Evolutionary conservation across 2,797 vertebrate species (phyloP).

Genomic region (Ptychobarbus kaznakovi): DNA sequence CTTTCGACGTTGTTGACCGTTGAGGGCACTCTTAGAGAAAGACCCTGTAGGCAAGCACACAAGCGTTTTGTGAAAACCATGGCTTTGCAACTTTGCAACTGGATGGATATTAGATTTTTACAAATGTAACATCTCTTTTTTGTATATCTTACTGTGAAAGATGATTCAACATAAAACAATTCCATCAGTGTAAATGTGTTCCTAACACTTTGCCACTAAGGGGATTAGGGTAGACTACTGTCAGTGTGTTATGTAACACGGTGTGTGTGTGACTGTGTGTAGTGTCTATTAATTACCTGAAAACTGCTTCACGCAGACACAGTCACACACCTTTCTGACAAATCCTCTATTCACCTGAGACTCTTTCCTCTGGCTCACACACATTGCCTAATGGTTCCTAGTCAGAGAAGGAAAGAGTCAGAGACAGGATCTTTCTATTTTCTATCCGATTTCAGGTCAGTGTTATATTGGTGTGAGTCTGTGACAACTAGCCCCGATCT

Average conservation of each 20-base stretch:
- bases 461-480: not conserved
- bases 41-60: conserved; percentile 48
- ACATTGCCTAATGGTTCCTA: conserved; percentile 64
- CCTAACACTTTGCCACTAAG: not conserved
- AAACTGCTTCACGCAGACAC: conserved; percentile 59
- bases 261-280: conserved; percentile 44
- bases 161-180: conserved; percentile 1
- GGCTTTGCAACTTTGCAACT: not conserved
- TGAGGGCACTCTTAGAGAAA: conserved; percentile 70
- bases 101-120: not conserved
- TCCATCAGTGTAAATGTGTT: not conserved
- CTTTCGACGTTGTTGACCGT: conserved; percentile 97
- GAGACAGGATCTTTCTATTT: not conserved
- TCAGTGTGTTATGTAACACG: conserved; percentile 16
- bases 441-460: not conserved
- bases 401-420: conserved; percentile 31
- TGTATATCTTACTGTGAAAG: not conserved
- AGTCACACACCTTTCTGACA: conserved; percentile 60
- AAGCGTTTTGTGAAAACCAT: not conserved
- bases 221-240: conserved; percentile 12
- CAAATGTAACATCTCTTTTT: not conserved
- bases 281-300: conserved; percentile 64
- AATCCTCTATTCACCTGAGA: conserved; percentile 64
- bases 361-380: conserved; percentile 59
- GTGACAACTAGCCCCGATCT: not conserved